Base-by-base conservation (phyloP, 2,797 vertebrate genomes). In the Antennarius maculatus region DNA sequence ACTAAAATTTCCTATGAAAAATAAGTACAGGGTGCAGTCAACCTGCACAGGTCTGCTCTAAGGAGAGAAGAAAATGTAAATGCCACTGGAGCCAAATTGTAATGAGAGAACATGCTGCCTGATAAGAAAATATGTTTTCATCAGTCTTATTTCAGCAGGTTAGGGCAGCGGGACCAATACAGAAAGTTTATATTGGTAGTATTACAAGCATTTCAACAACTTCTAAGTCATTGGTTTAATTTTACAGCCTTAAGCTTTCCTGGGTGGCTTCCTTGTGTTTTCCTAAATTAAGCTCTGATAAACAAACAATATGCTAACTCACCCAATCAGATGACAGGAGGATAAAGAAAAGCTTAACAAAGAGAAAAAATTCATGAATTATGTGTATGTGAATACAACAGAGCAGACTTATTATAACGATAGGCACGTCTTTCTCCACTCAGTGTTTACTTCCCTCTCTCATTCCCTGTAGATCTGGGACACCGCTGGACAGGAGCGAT, bases 401-500 rank as follows among this genome's bases (percentile, higher is more conserved):
- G 67, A 54, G 42, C 46, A 63, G 68, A 66, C 29, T 55, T 54
- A 46, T 61, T 68, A 61, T 73, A 52, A 50, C 65, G 66, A 76
- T 6, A 4, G 28, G 65, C 71, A 59, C 14, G 31, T 16, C 17
- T 39, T 53, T 45, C 42, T 69, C 27, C 52, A 1, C n/a, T 53
- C 34, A 27, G 11, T 72, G 66, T 73, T 70, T 34, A 61, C 43
- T 43, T 46, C 63, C 13, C 45, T 46, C 37, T 61, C 34, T 71
- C 61, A 56, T 72, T 74, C 47, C 68, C 75, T 79, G 48, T 88
- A 97, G 95, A 96, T 96, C 79, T 96, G 96, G 96, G 95, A 97
- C 90, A 96, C 96, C 0, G 96, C 96, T 0, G 95, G 96, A 70
- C 96, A 96, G 88, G 96, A 97, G 77, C 87, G 95, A 3, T 95